phyloP scores from a whole-genome alignment of 2,113 vertebrate species.

The Menidia beryllina region DNA sequence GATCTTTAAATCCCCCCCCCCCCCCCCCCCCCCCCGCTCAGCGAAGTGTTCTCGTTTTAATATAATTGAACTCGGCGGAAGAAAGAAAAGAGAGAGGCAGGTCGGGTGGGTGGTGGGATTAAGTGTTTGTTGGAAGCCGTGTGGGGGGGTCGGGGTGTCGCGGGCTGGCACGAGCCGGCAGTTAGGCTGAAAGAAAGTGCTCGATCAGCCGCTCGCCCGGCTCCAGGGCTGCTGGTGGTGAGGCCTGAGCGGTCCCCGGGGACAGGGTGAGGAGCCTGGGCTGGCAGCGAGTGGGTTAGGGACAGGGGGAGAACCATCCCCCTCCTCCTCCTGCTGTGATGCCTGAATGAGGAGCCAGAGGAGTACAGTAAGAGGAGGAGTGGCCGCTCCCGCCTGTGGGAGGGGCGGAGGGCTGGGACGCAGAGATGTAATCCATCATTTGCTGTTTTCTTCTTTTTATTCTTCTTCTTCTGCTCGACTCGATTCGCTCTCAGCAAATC shows the following conservation, averaged over 20 bases:
- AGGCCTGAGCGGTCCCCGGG: conserved; percentile 39
- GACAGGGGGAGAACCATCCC: conserved; percentile 57
- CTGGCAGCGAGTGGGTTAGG: conserved; percentile 56
- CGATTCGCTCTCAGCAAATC: conserved; percentile 22
- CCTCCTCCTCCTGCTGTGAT: conserved; percentile 43
- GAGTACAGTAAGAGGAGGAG: conserved; percentile 72
- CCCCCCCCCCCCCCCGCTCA: conserved; percentile 7
- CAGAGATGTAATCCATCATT: conserved; percentile 61
- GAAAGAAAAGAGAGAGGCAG: not conserved
- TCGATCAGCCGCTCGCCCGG: conserved; percentile 60
- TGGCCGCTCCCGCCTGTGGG: too few species aligned
- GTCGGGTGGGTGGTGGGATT: conserved; percentile 21
- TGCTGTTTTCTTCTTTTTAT: conserved; percentile 35
- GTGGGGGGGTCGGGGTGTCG: not conserved
- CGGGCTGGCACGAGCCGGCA: conserved; percentile 30
- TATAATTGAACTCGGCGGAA: conserved; percentile 46
- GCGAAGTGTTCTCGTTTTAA: conserved; percentile 40
- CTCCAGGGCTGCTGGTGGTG: not conserved
- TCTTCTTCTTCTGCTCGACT: conserved; percentile 20
- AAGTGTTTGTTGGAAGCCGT: conserved; percentile 13
- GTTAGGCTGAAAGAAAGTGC: conserved; percentile 65
- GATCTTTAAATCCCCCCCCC: conserved; percentile 37
- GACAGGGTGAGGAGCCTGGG: conserved; percentile 48
- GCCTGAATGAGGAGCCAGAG: conserved; percentile 67
- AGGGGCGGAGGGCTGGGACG: not conserved